Evolutionary conservation across 2,113 vertebrate species (phyloP).

Genomic region (Hyaena hyaena): DNA sequence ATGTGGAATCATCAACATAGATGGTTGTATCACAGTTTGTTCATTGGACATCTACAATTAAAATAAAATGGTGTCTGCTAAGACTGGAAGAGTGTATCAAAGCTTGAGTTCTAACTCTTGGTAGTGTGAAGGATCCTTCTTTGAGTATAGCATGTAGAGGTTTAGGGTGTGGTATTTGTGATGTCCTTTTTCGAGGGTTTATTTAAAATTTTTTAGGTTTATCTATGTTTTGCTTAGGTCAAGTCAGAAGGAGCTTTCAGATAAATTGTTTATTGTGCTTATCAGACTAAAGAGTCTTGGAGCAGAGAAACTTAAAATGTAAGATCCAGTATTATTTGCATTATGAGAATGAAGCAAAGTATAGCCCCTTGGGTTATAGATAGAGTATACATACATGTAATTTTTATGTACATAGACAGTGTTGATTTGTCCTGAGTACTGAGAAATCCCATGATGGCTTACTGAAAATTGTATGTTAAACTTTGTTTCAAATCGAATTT

Average conservation of each 20-base stretch:
- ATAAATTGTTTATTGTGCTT: conserved; percentile 13
- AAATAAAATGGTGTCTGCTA: background rate
- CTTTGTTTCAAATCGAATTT: conserved; percentile 5
- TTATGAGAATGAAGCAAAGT: conserved; percentile 6
- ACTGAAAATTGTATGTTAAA: conserved; percentile 12
- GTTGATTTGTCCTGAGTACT: background rate
- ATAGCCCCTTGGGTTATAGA: background rate
- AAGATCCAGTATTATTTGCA: background rate
- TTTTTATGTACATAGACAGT: background rate
- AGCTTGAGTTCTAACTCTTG: background rate
- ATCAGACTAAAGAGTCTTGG: background rate
- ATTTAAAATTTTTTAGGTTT: background rate
- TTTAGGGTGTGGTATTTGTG: conserved; percentile 13
- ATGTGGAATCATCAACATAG: background rate
- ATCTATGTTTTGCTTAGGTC: conserved; percentile 22
- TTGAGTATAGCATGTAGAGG: background rate
- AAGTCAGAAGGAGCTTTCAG: conserved; percentile 30
- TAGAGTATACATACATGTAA: background rate
- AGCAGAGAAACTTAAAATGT: background rate
- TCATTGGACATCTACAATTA: background rate
- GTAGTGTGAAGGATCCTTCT: background rate
- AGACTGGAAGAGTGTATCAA: background rate
- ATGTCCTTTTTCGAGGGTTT: background rate
- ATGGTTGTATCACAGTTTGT: background rate
- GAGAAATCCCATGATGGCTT: background rate